Evolutionary conservation across 2,797 vertebrate species (phyloP), one percentile per base, ranked within the genome.

Genomic region (Hipposideros larvatus): DNA sequence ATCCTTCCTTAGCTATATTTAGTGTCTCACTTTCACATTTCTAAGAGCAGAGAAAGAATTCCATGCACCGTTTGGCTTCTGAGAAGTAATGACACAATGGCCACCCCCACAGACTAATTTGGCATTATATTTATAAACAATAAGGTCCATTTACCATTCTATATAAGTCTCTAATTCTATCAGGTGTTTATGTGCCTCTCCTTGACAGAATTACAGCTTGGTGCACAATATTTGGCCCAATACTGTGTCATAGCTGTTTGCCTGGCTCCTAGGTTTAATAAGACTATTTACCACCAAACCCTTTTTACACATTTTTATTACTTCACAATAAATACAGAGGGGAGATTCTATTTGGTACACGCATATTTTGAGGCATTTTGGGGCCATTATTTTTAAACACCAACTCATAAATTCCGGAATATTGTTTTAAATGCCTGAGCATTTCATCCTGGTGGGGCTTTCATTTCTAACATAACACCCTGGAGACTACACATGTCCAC

Each of bases 371-470:
- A 97, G 94, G 87, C 61, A 63, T 3, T 2, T 92, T 78, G 95
- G 71, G 97, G 46, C 90, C 86, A 73, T 92, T 98, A 87, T 90
- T 94, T 93, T 88, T 95, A 96, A 97, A 91, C 57, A 90, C 75
- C 7, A 4, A 55, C 73, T 43, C 34, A n/a, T 95, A 87, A 96
- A 91, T 97, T 95, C 57, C 78, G 89, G 84, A 97, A 96, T 94
- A 93, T 0, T 74, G 78, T 96, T 88, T 93, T 93, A 79, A 96
- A 96, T 5, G 91, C 48, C 48, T 48, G 68, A 70, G 68, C 92
- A 43, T 79, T 96, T 96, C 90, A 89, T 19, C 73, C 77, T 28
- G 34, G 82, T 55, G 22, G 21, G 87, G 41, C 28, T n/a, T 1
- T 5, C 7, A 37, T 96, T 94, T 89, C 43, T 89, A 51, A 85